These are phyloP conservation scores for Brachionus sp. DNA, from an alignment of 1,140 invertebrate genomes.

Conservation along the genomic window DNA sequence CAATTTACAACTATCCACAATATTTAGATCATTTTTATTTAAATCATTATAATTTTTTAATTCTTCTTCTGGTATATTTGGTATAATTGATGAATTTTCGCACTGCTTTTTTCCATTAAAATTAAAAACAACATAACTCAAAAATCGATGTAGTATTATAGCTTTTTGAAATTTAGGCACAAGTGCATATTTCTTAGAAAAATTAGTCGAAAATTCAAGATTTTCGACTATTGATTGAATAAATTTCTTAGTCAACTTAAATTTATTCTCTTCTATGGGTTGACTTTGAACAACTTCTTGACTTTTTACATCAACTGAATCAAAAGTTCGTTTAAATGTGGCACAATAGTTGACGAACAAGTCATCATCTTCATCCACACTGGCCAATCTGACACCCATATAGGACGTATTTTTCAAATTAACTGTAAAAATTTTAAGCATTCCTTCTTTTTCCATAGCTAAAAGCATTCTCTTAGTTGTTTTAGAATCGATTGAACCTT, in stretches of 20 bases:
- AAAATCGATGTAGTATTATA: constrained; percentile 35
- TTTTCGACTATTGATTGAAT: constrained; percentile 7
- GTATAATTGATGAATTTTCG: background rate
- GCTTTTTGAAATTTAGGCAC: constrained; percentile 45
- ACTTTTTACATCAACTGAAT: background rate
- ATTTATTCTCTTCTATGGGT: background rate
- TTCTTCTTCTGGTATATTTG: background rate
- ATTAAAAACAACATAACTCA: constrained; percentile 1
- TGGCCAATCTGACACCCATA: background rate
- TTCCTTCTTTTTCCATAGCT: constrained; percentile 12
- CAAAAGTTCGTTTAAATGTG: constrained; percentile 37
- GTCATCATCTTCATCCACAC: background rate
- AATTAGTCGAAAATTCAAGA: background rate
- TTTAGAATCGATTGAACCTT: constrained; percentile 36
- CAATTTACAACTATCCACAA: background rate
- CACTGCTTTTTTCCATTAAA: background rate
- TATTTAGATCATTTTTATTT: background rate
- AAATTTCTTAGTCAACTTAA: constrained; percentile 15
- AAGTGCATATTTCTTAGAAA: constrained; percentile 5
- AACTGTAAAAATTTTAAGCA: background rate
- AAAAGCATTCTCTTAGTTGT: constrained; percentile 28
- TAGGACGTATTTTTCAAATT: constrained; percentile 22
- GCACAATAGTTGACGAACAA: background rate
- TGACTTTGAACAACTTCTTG: background rate
- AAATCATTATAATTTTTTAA: background rate